Percentiles rank a stretch among this genome's conserved stretches.
Evolutionary conservation across 64 coral and sea anemone species (phyloP).

Genomic region (Montipora efflorescens): DNA sequence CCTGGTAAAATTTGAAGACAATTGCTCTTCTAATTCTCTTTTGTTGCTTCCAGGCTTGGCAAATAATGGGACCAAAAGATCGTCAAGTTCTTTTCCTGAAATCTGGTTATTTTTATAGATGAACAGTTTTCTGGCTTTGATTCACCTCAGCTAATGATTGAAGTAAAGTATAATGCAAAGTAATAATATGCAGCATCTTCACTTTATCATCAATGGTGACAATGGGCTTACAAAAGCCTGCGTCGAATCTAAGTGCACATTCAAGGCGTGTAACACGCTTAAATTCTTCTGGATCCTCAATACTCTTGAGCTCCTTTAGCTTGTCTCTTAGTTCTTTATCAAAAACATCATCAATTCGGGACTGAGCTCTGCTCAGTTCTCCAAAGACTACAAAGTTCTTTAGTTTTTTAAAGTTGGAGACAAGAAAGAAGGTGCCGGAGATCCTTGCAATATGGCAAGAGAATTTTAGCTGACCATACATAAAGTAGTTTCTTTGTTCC

Average conservation of each 20-base stretch:
- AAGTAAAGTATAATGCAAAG: slow-evolving; percentile 72
- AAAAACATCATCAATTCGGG: slow-evolving; percentile 65
- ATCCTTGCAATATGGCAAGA: slow-evolving; percentile 70
- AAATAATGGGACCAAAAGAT: neutral
- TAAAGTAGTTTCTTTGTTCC: slow-evolving; percentile 77
- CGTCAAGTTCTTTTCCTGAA: neutral
- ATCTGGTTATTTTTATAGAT: neutral
- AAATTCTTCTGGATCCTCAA: slow-evolving; percentile 71
- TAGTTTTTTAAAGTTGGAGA: slow-evolving; percentile 62
- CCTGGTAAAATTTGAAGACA: neutral
- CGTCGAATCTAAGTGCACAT: slow-evolving; percentile 50
- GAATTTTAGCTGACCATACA: slow-evolving; percentile 69
- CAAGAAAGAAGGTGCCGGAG: slow-evolving; percentile 65
- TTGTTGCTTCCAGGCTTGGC: slow-evolving; percentile 12
- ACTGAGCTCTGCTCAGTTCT: slow-evolving; percentile 68
- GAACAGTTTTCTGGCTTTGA: slow-evolving; percentile 46
- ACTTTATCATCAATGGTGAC: slow-evolving; percentile 57
- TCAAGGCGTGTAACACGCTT: slow-evolving; percentile 68
- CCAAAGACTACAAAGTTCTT: slow-evolving; percentile 50
- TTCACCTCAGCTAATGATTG: slow-evolving; percentile 65
- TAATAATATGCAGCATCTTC: slow-evolving; percentile 63
- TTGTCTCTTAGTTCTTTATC: slow-evolving; percentile 68
- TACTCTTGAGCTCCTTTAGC: slow-evolving; percentile 73
- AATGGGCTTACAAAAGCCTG: slow-evolving; percentile 71
- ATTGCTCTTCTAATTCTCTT: neutral